Conservation (phyloP, 2,797 vertebrate species). For the Aeoliscus strigatus region DNA sequence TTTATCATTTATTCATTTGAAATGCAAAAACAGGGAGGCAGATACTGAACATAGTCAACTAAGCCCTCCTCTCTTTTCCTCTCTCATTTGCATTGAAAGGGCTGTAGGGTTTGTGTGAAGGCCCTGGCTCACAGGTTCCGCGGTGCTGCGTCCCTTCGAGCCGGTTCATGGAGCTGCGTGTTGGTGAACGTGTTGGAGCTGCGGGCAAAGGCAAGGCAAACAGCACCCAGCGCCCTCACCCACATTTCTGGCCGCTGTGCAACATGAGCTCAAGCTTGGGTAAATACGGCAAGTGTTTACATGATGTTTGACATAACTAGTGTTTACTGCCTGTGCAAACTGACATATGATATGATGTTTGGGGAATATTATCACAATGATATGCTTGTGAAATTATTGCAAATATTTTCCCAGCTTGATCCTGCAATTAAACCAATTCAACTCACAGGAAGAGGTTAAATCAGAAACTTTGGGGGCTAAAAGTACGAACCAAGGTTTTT, state of each 20-base stretch:
- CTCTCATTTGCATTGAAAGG: slow-evolving; percentile 70
- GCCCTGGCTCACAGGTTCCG: slow-evolving; percentile 50
- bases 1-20: slow-evolving; percentile 76
- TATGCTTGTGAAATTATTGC: no score
- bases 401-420: no score
- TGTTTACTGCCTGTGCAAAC: slow-evolving; percentile 1
- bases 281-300: slow-evolving; percentile 13
- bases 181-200: slow-evolving; percentile 50
- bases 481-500: no score
- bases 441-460: no score
- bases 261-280: slow-evolving; percentile 10
- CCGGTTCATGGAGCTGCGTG: slow-evolving; percentile 61
- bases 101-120: slow-evolving; percentile 55
- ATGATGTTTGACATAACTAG: slow-evolving; percentile 7
- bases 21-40: slow-evolving; percentile 67
- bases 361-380: no score
- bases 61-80: slow-evolving; percentile 48
- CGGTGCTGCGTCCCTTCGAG: slow-evolving; percentile 56
- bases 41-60: slow-evolving; percentile 55
- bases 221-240: slow-evolving; percentile 23
- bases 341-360: background rate
- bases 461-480: no score
- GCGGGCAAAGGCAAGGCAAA: slow-evolving; percentile 38
- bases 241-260: background rate
- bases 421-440: no score